Conservation (phyloP, 64 coral and sea anemone species). For the Acropora yongei region DNA sequence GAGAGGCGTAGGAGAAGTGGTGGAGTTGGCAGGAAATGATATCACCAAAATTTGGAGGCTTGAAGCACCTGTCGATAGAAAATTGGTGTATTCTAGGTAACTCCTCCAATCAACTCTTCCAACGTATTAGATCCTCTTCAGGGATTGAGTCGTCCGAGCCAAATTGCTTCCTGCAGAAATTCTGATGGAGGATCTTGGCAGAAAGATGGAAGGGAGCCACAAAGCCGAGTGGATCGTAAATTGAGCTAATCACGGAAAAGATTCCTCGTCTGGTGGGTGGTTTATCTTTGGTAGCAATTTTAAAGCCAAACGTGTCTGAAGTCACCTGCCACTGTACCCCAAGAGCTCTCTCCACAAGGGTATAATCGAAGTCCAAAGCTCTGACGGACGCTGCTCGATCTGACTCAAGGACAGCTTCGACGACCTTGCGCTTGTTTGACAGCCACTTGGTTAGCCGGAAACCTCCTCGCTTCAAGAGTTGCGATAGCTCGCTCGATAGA, state of each 20-base stretch:
- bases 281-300: slow-evolving; percentile 51
- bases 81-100: slow-evolving; percentile 28
- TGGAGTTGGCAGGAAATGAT: slow-evolving; percentile 32
- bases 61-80: slow-evolving; percentile 33
- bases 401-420: slow-evolving; percentile 35
- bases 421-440: slow-evolving; percentile 42
- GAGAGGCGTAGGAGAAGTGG: too few species aligned
- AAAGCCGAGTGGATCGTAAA: neutral
- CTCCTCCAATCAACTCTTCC: slow-evolving; percentile 50
- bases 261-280: slow-evolving; percentile 16
- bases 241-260: too few species aligned
- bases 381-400: slow-evolving; percentile 19
- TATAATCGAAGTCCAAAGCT: slow-evolving; percentile 48
- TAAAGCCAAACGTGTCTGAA: slow-evolving; percentile 47
- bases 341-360: slow-evolving; percentile 49
- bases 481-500: slow-evolving; percentile 19
- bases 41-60: slow-evolving; percentile 25
- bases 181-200: slow-evolving; percentile 52
- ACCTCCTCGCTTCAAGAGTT: slow-evolving; percentile 49
- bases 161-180: slow-evolving; percentile 45
- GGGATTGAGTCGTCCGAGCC: slow-evolving; percentile 55
- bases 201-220: slow-evolving; percentile 47
- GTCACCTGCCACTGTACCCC: slow-evolving; percentile 58
- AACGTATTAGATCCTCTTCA: slow-evolving; percentile 11
- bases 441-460: slow-evolving; percentile 63